Evolutionary conservation across 2,113 vertebrate species (phyloP), one percentile per base, ranked within the genome.

Genomic region (Paramormyrops kingsleyae): DNA sequence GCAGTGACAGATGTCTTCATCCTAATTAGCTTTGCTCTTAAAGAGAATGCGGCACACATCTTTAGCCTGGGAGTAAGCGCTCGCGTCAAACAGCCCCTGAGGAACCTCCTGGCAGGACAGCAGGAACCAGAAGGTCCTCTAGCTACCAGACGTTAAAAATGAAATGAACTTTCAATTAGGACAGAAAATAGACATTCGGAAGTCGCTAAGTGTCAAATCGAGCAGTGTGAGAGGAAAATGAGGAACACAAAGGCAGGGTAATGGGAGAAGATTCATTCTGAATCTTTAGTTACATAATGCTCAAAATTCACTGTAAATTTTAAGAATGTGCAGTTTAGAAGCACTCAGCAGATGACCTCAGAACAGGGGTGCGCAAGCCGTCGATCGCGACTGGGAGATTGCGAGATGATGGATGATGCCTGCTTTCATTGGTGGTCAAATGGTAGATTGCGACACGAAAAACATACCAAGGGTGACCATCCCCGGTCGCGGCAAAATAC

Each of bases 101-200:
- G 21, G 42, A 49, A 35, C n/a, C 8, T n/a, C 42, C 59, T 70
- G 35, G 31, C 31, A 10, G 59, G 19, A 24, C 0, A 27, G 31
- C 17, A 4, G 59, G 35, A 12, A 21, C 17, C 87, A 10, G 13
- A 66, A 66, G 59, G 5, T 13, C 42, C 27, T 88, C 88, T 46
- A 74, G n/a, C 10, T n/a, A 46, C 12, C 59, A 74, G 12, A 74
- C 42, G n/a, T 4, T 46, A 19, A 21, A 66, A 49, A 27, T 31
- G 27, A 88, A 88, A 49, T 50, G 10, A 70, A 15, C 62, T 88
- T 88, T 88, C 31, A 77, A 77, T 77, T 77, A 77, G 70, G 42
- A 74, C 42, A 12, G 21, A 83, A 77, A 39, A 77, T 35, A 31
- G 80, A 83, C 80, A n/a, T 83, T 39, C 4, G 35, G 70, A 35